A percentile compares a stretch with the other conserved stretches of the same genome.
Conservation (phyloP, 2,888 invertebrate genomes). For the Agrypnus murinus region DNA sequence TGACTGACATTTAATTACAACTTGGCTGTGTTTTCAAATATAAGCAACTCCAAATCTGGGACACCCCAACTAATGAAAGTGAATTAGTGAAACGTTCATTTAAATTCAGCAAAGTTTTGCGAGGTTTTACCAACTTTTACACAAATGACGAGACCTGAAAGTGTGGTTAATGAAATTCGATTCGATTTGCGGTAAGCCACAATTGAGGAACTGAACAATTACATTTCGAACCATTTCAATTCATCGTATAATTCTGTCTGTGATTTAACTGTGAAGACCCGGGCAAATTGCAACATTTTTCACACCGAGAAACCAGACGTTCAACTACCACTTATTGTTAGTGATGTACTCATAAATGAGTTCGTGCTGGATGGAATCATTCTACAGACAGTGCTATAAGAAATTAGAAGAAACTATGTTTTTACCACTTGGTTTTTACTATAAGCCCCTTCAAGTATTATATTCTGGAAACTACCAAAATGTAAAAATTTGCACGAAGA, state of each 20-base stretch:
- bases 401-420: neutral
- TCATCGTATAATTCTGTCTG: conserved; percentile 47
- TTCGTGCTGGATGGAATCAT: conserved; percentile 17
- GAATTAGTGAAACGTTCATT: conserved; percentile 49
- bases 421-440: neutral
- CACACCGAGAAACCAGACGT: conserved; percentile 31
- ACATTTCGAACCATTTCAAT: conserved; percentile 51
- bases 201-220: conserved; percentile 52
- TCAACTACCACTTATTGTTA: conserved; percentile 26
- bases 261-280: conserved; percentile 46
- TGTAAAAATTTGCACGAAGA: no score
- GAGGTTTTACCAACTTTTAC: conserved; percentile 50
- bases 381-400: neutral
- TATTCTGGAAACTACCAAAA: no score
- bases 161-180: conserved; percentile 52
- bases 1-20: conserved; percentile 39
- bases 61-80: conserved; percentile 44
- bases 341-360: conserved; percentile 34
- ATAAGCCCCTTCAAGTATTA: no score
- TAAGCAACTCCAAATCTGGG: conserved; percentile 28
- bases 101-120: conserved; percentile 50
- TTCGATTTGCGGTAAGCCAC: conserved; percentile 51
- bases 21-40: conserved; percentile 28
- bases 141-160: conserved; percentile 51
- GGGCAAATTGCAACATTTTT: conserved; percentile 48